Evolutionary conservation across 2,888 invertebrate species (phyloP), one percentile per base, ranked within the genome.

Genomic region (Pseudanteris insignis): DNA sequence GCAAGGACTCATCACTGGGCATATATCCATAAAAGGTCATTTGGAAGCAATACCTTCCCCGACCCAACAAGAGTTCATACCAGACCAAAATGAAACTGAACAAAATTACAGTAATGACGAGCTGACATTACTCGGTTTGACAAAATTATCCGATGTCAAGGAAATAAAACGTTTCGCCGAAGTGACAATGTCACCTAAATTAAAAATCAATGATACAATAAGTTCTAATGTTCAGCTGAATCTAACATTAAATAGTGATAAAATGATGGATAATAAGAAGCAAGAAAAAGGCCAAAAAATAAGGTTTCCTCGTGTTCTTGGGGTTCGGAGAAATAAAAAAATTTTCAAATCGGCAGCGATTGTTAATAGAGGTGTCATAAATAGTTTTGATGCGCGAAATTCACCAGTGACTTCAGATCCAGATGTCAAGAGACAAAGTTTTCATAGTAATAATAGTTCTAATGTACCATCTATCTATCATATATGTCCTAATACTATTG

Each of bases 131-230:
- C 14, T 24, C 1, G 21, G 32, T 15, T 13, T 30, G n/a, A 25
- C 47, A 8, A 36, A 41, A 1, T 12, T 41, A 30, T 40, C 47
- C 2, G 28, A 47, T n/a, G 14, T 48, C 1, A 57, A 57, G 18
- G 47, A 57, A 55, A 47, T 55, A n/a, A 29, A 41, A 21, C 40
- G 55, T 8, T 48, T 57, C 13, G 29, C 47, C 15, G 55, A 57
- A 41, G 25, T 48, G 2, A 57, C 55, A 8, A 41, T 12, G 26
- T 8, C 41, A 14, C 14, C 29, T n/a, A n/a, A n/a, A n/a, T n/a
- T n/a, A n/a, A n/a, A 30, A 10, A 18, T 6, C 18, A 6, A 18
- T 18, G 6, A 18, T 3, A 18, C 3, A 6, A 18, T 18, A 12
- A 30, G 30, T 30, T 18, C 6, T 18, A 18, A 18, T n/a, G n/a